Percentiles rank a stretch among this genome's conserved stretches.
These are phyloP conservation scores for Tridacna gigas DNA, from an alignment of 2,888 invertebrate species.

Conservation along the genomic window DNA sequence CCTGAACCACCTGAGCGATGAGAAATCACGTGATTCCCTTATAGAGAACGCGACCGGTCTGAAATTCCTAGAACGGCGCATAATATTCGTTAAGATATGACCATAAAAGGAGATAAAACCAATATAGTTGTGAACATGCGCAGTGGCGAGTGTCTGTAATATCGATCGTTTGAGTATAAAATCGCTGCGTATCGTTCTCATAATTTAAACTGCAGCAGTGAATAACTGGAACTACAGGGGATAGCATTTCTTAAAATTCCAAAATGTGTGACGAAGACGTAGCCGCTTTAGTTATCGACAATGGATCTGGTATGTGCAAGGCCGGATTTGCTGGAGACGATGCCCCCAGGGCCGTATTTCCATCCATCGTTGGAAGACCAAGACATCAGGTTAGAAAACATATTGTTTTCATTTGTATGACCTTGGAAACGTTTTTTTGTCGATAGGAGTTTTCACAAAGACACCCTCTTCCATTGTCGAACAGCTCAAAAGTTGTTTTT, in stretches of 20 bases:
- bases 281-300: constrained; percentile 86
- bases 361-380: constrained; percentile 83
- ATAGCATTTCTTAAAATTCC: not conserved
- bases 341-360: constrained; percentile 85
- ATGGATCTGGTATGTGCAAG: constrained; percentile 88
- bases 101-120: constrained; percentile 10
- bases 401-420: not conserved
- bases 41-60: constrained; percentile 14
- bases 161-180: not conserved
- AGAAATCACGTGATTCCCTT: constrained; percentile 33
- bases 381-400: constrained; percentile 87
- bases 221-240: too few species aligned
- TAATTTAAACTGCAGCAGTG: too few species aligned
- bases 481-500: too few species aligned
- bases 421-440: too few species aligned
- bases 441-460: too few species aligned
- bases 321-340: constrained; percentile 91
- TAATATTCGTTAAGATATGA: not conserved
- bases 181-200: too few species aligned
- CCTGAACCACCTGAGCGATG: constrained; percentile 15
- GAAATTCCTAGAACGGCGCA: not conserved
- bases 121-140: not conserved
- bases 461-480: too few species aligned
- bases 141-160: not conserved
- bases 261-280: constrained; percentile 61